Base-by-base conservation (phyloP, 1,140 invertebrate genomes). In the Listronotus oregonensis region DNA sequence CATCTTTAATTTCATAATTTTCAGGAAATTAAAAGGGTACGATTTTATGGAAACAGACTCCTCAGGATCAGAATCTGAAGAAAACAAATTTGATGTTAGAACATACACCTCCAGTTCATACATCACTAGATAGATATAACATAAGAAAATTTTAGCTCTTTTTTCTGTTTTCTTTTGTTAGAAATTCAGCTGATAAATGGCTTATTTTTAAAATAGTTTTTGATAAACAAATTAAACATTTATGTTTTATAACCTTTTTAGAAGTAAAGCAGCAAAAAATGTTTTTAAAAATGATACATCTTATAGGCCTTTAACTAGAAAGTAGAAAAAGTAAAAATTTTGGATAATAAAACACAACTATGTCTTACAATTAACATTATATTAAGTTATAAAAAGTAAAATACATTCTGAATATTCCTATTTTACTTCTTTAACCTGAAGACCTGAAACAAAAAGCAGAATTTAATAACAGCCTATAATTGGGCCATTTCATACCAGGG, bases 341-440 rank as follows among this genome's bases (percentile, higher is more conserved):
- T 9, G 17, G 10, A 40, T 1, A 18, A 56, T 32, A 32, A 49
- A 60, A 27, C 47, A 18, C 17, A 27, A 43, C 14, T 3, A 14
- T 52, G 11, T 31, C 55, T 32, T 66, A 51, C 46, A 59, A 59
- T 43, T 59, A 55, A 58, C 32, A 50, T 27, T 66, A 31, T 56
- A 57, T 59, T 66, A 59, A 47, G 57, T 60, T 60, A 60, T 15
- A 56, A 66, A 27, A 58, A 66, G 39, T 54, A 52, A 50, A 52
- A 50, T 59, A 56, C 57, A 60, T 60, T 21, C 9, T 43, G 6
- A 27, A 50, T 39, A 31, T 44, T 79, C 21, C 84, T 81, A 89
- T 77, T 92, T 91, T 43, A 91, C 89, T 84, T 92, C 90, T 75
- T 92, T 92, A 8, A 92, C 90, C 83, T 92, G 90, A 17, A 92